Percentiles rank a stretch among this genome's conserved stretches.
Conservation (phyloP, 2,113 vertebrate genomes). For the Acrocephalus kingi region DNA sequence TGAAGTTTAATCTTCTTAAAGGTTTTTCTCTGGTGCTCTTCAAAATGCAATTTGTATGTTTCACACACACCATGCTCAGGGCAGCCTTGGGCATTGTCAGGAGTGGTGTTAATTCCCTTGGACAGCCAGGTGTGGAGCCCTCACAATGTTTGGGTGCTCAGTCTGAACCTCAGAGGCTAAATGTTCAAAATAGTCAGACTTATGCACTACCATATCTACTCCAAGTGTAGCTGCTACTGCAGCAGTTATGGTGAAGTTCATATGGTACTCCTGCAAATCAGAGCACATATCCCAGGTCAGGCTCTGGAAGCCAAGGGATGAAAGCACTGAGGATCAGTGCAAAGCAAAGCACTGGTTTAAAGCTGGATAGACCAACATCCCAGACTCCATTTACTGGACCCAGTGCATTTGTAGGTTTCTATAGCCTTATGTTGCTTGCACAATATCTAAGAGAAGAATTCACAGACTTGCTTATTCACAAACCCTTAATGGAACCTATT, state of each 20-base stretch:
- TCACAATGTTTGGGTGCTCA: neutral
- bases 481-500: neutral
- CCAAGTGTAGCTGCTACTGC: neutral
- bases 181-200: neutral
- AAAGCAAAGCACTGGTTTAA: neutral
- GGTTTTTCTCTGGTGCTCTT: neutral
- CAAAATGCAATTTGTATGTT: neutral
- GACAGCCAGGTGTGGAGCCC: neutral
- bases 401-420: neutral
- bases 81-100: neutral
- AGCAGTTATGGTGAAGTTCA: neutral
- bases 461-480: neutral
- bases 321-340: neutral
- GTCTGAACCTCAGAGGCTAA: neutral
- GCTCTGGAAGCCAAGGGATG: neutral
- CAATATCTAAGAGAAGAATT: neutral
- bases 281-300: neutral
- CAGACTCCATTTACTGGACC: neutral
- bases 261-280: neutral
- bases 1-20: conserved; percentile 3
- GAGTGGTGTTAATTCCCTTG: neutral
- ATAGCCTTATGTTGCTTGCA: neutral
- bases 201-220: neutral
- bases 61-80: neutral
- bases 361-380: neutral